phyloP scores from a whole-genome alignment of 1,140 invertebrate genomes.

The Augochlora pura region DNA sequence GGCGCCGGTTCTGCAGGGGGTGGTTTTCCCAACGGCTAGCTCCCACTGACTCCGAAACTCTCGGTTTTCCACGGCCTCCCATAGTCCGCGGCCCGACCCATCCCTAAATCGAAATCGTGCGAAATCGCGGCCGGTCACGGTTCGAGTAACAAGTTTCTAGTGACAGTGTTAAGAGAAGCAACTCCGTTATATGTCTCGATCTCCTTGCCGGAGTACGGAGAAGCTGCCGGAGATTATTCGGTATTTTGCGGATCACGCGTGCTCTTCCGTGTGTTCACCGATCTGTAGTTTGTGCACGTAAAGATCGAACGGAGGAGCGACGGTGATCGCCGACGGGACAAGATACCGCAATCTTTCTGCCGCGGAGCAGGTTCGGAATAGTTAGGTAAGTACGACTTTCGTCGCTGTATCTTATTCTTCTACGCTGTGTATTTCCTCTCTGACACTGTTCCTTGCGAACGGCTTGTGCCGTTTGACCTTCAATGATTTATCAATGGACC shows the following conservation, averaged over 20 bases:
- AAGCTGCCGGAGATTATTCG: slow-evolving; percentile 11
- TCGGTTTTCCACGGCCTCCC: neutral
- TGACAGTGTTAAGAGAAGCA: slow-evolving; percentile 41
- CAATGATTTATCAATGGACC: slow-evolving; percentile 57
- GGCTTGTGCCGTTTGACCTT: slow-evolving; percentile 9
- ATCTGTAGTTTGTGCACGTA: slow-evolving; percentile 14
- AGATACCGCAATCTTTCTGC: slow-evolving; percentile 4
- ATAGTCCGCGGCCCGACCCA: neutral
- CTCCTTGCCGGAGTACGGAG: neutral
- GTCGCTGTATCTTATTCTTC: neutral
- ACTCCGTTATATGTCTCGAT: slow-evolving; percentile 21
- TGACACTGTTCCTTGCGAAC: neutral
- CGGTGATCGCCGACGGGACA: slow-evolving; percentile 11
- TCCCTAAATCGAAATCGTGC: slow-evolving; percentile 7
- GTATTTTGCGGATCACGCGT: slow-evolving; percentile 16
- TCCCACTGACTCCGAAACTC: slow-evolving; percentile 15
- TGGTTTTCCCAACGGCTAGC: slow-evolving; percentile 49
- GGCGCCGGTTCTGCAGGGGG: slow-evolving; percentile 60
- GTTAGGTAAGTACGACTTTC: slow-evolving; percentile 25
- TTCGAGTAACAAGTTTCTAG: slow-evolving; percentile 39
- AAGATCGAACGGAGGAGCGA: slow-evolving; percentile 11
- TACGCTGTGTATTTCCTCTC: neutral
- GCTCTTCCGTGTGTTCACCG: slow-evolving; percentile 19
- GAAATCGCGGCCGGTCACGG: slow-evolving; percentile 31
- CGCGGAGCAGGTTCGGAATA: neutral